Evolutionary conservation across 1,140 invertebrate genomes (phyloP).

Genomic region (Globodera rostochiensis): DNA sequence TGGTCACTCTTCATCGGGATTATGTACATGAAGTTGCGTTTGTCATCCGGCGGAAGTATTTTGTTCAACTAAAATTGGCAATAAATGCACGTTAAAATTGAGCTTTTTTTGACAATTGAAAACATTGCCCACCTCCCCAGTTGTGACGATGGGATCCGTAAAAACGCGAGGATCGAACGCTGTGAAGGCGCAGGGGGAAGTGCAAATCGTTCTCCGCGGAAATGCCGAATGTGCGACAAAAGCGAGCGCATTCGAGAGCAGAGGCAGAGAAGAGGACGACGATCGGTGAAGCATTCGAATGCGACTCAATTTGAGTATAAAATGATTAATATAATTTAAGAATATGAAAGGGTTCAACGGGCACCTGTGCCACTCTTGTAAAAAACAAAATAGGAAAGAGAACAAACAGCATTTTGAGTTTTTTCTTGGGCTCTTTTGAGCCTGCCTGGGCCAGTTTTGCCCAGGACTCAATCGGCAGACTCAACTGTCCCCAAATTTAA

Average conservation of each 20-base stretch:
- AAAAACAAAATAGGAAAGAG: too few relatives aligned
- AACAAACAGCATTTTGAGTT: too few relatives aligned
- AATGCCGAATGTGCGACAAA: background rate
- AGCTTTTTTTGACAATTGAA: background rate
- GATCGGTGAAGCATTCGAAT: background rate
- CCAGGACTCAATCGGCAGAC: too few relatives aligned
- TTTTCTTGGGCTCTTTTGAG: too few relatives aligned
- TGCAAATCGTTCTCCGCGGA: background rate
- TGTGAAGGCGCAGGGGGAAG: background rate
- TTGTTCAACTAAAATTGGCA: slow-evolving; percentile 52
- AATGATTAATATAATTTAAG: too few relatives aligned
- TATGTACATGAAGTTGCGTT: slow-evolving; percentile 51
- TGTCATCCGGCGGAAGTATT: slow-evolving; percentile 48
- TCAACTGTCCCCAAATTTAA: too few relatives aligned
- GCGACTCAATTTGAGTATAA: too few relatives aligned
- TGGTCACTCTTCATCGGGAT: slow-evolving; percentile 58
- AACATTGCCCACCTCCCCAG: slow-evolving; percentile 20
- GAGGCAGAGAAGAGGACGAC: background rate
- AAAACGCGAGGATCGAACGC: background rate
- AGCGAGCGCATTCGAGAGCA: background rate
- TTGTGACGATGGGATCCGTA: slow-evolving; percentile 24
- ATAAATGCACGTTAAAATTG: background rate
- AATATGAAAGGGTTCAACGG: too few relatives aligned
- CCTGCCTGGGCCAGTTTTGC: too few relatives aligned
- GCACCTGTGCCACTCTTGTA: too few relatives aligned